Base-by-base conservation (phyloP, 2,113 vertebrate species). In the Onychostruthus taczanowskii region DNA sequence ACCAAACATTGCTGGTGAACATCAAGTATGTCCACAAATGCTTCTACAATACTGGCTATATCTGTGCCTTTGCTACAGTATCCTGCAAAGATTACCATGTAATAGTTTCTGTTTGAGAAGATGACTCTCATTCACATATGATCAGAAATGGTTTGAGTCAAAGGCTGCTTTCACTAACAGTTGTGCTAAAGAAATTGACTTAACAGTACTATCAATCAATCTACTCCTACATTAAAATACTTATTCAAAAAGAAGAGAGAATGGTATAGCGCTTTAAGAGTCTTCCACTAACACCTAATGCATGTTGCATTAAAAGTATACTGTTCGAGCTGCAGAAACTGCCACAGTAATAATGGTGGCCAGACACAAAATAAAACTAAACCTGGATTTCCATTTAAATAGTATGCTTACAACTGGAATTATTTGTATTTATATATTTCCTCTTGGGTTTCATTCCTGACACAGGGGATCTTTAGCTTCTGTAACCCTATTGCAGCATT, bases 381-480 rank as follows among this genome's bases (percentile, higher is more conserved):
- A 92, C 67, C 75, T 78, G 44, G 80, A 97, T 97, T 97, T 97
- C 97, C 96, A 97, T 97, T 97, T 97, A 97, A 97, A 97, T 96
- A 96, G 96, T 89, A 87, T 95, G 84, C 70, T 97, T 94, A 93
- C 83, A 89, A 77, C 46, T 88, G 30, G 58, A 95, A 94, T 94
- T 97, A 96, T 83, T 96, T 91, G 74, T 97, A 87, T 85, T 95
- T 97, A 91, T 79, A 6, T 68, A 74, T 92, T 94, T 96, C 59
- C 93, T 96, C 96, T 67, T 91, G 96, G 89, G 95, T 68, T 96
- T 94, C 89, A 92, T 91, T 96, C 80, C 68, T 67, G 39, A 87
- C 93, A 93, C 87, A 79, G 55, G 92, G 93, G 95, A 93, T 95
- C 89, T 96, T 95, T 90, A 94, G 93, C 52, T 96, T 62, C 87